Percentiles rank a stretch among this genome's conserved stretches.
phyloP scores from a whole-genome alignment of 2,113 vertebrate genomes.

The Leiothrix lutea region DNA sequence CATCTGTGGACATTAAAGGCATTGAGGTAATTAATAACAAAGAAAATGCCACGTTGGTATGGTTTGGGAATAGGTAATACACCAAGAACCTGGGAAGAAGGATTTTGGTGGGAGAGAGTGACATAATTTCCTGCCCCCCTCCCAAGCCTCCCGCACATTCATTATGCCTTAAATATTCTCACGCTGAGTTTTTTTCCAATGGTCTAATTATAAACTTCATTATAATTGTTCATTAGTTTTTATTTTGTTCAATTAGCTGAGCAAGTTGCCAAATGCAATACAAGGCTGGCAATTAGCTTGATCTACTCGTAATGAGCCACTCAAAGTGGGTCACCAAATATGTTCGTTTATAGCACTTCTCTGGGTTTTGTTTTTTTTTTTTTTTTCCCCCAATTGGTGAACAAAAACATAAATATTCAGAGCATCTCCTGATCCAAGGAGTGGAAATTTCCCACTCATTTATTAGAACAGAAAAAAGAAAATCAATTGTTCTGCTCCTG shows the following conservation, averaged over 20 bases:
- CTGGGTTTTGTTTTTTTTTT: neutral
- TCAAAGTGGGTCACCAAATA: constrained; percentile 52
- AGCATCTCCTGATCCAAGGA: neutral
- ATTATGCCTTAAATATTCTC: constrained; percentile 69
- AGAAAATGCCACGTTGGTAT: neutral
- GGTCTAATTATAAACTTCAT: constrained; percentile 78
- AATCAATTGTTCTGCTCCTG: neutral
- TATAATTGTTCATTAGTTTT: constrained; percentile 79
- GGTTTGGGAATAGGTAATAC: neutral
- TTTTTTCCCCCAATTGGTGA: neutral
- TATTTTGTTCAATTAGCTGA: constrained; percentile 77
- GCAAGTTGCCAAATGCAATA: constrained; percentile 75
- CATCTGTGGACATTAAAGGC: neutral
- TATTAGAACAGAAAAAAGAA: neutral
- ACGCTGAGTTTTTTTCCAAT: constrained; percentile 56
- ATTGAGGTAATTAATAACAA: neutral
- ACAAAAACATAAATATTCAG: constrained; percentile 10
- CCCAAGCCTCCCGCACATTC: neutral
- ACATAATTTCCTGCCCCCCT: neutral
- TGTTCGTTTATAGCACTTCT: constrained; percentile 14
- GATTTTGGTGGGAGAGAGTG: neutral
- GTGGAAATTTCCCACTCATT: neutral
- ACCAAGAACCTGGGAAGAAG: neutral
- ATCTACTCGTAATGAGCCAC: constrained; percentile 58
- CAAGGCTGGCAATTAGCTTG: constrained; percentile 70